A percentile compares a stretch with the other conserved stretches of the same genome.
These are phyloP conservation scores for Sebastiscus tertius DNA, from an alignment of 2,797 vertebrate genomes.

Conservation along the genomic window DNA sequence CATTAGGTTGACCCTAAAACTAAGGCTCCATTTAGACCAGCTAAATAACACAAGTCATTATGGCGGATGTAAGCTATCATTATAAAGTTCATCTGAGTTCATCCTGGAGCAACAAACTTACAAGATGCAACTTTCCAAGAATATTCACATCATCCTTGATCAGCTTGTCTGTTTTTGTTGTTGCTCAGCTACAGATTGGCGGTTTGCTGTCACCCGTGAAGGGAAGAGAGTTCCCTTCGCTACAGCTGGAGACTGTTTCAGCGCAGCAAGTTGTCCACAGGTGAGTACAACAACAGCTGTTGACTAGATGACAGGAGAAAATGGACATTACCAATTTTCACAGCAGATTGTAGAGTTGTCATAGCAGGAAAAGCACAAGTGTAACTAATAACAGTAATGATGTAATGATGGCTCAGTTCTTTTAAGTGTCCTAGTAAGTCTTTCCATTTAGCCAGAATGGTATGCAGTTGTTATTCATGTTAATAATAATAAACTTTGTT, in stretches of 20 bases:
- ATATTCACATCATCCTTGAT: not conserved
- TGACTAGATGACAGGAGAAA: not conserved
- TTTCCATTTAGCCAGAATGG: not conserved
- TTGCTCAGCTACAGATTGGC: slow-evolving; percentile 90
- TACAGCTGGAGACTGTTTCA: slow-evolving; percentile 97
- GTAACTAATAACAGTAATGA: not conserved
- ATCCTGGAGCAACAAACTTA: not conserved
- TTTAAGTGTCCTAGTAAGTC: not conserved
- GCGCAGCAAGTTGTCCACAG: slow-evolving; percentile 93
- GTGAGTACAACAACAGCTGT: slow-evolving; percentile 74
- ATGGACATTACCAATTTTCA: not conserved
- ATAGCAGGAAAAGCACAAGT: not conserved
- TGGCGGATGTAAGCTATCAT: slow-evolving; percentile 30
- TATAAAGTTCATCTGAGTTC: slow-evolving; percentile 30
- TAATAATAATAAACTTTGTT: no score
- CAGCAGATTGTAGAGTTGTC: not conserved
- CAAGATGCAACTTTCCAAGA: not conserved
- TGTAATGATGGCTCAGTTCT: not conserved
- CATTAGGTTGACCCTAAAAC: slow-evolving; percentile 53
- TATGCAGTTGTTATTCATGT: no score
- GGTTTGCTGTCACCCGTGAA: slow-evolving; percentile 90
- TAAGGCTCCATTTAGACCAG: slow-evolving; percentile 34
- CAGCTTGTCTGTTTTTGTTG: slow-evolving; percentile 22
- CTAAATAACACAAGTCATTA: slow-evolving; percentile 34
- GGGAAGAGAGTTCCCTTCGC: slow-evolving; percentile 93